These are phyloP conservation scores for Cantharis rustica DNA, from an alignment of 2,888 invertebrate genomes.

Conservation along the genomic window DNA sequence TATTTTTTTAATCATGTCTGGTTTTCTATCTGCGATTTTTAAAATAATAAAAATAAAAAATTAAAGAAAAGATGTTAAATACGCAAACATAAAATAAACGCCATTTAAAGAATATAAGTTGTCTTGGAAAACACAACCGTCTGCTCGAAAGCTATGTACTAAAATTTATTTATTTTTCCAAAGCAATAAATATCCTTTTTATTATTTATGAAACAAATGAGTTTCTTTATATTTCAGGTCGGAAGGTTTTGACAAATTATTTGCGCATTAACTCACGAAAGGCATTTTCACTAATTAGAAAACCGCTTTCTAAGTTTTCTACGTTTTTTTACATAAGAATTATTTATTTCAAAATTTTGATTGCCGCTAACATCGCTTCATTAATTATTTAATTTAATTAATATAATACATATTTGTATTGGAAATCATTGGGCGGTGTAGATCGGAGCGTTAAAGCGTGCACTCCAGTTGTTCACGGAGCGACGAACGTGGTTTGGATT, in stretches of 20 bases:
- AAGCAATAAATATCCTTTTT: no score
- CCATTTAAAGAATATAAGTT: no score
- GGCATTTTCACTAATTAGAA: neutral
- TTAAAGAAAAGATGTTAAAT: no score
- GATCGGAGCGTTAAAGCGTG: neutral
- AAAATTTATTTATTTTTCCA: no score
- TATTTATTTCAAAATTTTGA: neutral
- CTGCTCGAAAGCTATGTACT: no score
- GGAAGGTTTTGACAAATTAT: neutral
- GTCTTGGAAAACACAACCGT: no score
- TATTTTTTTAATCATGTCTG: no score
- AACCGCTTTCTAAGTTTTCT: neutral
- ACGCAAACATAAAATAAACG: no score
- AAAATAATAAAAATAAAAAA: no score
- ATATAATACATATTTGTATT: neutral
- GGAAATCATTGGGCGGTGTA: neutral
- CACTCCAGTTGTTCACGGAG: neutral
- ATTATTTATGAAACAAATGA: no score
- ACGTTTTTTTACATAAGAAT: neutral
- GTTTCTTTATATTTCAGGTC: no score
- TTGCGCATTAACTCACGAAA: neutral
- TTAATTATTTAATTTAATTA: neutral
- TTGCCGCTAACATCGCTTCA: neutral
- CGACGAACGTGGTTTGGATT: neutral
- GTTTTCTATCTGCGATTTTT: no score